Evolutionary conservation across 2,113 vertebrate species (phyloP), one percentile per base, ranked within the genome.

Genomic region (Embiotoca jacksoni): DNA sequence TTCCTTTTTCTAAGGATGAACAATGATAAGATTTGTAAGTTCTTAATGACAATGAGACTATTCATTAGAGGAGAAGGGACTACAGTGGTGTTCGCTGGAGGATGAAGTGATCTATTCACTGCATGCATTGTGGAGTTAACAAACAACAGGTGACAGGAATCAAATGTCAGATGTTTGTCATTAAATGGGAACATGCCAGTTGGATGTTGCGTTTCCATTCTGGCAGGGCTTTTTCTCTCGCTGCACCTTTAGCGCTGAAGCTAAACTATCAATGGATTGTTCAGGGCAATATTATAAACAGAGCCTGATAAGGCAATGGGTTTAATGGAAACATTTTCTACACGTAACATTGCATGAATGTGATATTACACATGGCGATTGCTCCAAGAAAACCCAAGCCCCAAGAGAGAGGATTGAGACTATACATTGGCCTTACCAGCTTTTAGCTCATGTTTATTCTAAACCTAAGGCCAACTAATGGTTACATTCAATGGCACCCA

Each of bases 131-230:
- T 39, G 47, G 13, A 16, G 16, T 13, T 60, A 61, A 74, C 68
- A 78, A 78, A 62, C 52, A 75, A 69, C 65, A 83, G 64, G 84
- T 65, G 81, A 78, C 41, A 30, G 47, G 61, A 82, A 69, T 79
- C n/a, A 81, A 81, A 71, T 54, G 67, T 39, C 49, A 76, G 63
- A 75, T 80, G 70, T 87, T 86, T 61, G 54, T 57, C 79, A 77
- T 80, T 57, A 56, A 44, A 68, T 49, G 14, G 23, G 39, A 59
- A 44, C 11, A 16, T 41, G 44, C 31, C 52, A 50, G 33, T 72
- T 64, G 30, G 30, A 75, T 56, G 73, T n/a, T 47, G 2, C 44
- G 14, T 83, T 60, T 77, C 6, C 35, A 32, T 54, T 41, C 46
- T 9, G 33, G 15, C 44, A 78, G 9, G 23, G 44, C 49, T 55